These are phyloP conservation scores for Xiphophorus maculatus DNA, from an alignment of 2,113 vertebrate species.

Conservation along the genomic window DNA sequence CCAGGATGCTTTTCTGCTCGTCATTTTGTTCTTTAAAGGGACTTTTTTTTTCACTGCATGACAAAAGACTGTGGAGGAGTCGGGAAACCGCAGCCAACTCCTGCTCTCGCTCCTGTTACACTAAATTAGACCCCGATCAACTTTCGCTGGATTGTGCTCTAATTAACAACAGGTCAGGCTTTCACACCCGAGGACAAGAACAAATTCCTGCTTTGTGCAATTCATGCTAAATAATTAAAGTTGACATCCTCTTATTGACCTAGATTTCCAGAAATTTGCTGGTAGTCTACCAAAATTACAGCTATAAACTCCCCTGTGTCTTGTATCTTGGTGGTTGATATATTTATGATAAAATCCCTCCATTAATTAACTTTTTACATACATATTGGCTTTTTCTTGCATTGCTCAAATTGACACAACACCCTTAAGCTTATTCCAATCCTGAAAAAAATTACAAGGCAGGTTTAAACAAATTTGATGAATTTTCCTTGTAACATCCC, in stretches of 20 bases:
- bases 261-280: slow-evolving; percentile 27
- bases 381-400: background rate
- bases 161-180: slow-evolving; percentile 49
- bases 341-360: background rate
- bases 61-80: slow-evolving; percentile 53
- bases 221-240: slow-evolving; percentile 39
- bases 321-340: background rate
- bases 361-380: background rate
- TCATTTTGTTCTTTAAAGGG: slow-evolving; percentile 50
- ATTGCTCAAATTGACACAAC: too few relatives aligned
- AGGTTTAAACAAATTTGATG: background rate
- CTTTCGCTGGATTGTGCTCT: slow-evolving; percentile 32
- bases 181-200: slow-evolving; percentile 46
- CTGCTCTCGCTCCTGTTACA: slow-evolving; percentile 36
- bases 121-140: slow-evolving; percentile 48
- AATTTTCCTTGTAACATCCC: slow-evolving; percentile 13
- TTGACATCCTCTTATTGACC: slow-evolving; percentile 9
- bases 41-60: slow-evolving; percentile 46
- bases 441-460: background rate
- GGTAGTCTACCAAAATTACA: slow-evolving; percentile 12
- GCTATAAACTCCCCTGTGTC: background rate
- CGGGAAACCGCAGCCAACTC: slow-evolving; percentile 40
- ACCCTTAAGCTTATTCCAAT: background rate
- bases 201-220: slow-evolving; percentile 19
- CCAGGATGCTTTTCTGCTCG: slow-evolving; percentile 27